A percentile compares a stretch with the other conserved stretches of the same genome.
Evolutionary conservation across 2,888 invertebrate genomes (phyloP).

Genomic region (Kuschelorhynchus macadamiae): DNA sequence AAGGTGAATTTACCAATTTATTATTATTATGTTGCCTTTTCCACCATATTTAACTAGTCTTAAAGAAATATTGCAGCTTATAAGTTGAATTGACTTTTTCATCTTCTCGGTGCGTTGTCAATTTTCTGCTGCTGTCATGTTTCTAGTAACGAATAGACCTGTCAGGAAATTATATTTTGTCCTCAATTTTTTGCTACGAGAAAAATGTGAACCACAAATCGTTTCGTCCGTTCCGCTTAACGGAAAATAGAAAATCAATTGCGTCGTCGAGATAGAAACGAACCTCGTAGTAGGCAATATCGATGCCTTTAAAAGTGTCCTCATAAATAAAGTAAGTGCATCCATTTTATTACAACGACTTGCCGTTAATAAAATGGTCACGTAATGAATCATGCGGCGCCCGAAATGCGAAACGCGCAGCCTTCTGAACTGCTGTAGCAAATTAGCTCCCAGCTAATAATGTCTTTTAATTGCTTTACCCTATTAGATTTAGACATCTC

Average conservation of each 20-base stretch:
- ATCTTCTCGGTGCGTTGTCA: too few relatives aligned
- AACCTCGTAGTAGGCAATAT: background rate
- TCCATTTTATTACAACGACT: constrained; percentile 35
- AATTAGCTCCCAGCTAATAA: constrained; percentile 24
- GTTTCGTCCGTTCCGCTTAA: background rate
- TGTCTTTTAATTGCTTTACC: constrained; percentile 21
- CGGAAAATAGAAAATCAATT: background rate
- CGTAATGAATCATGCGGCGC: constrained; percentile 34
- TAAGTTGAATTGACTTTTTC: too few relatives aligned
- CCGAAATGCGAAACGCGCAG: constrained; percentile 25
- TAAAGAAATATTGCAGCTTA: too few relatives aligned
- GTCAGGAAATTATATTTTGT: too few relatives aligned
- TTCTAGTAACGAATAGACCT: too few relatives aligned
- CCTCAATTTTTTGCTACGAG: too few relatives aligned
- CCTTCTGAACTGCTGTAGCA: constrained; percentile 15
- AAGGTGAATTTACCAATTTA: too few relatives aligned
- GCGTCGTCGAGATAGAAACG: background rate
- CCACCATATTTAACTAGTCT: too few relatives aligned
- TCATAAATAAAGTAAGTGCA: constrained; percentile 34
- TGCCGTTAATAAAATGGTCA: constrained; percentile 31
- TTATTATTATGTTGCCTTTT: too few relatives aligned
- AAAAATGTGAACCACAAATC: too few relatives aligned
- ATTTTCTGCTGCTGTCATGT: too few relatives aligned
- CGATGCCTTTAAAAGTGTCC: constrained; percentile 3
- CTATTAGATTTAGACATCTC: constrained; percentile 1